phyloP scores from a whole-genome alignment of 2,113 vertebrate genomes.

The Ammodytes dubius region DNA sequence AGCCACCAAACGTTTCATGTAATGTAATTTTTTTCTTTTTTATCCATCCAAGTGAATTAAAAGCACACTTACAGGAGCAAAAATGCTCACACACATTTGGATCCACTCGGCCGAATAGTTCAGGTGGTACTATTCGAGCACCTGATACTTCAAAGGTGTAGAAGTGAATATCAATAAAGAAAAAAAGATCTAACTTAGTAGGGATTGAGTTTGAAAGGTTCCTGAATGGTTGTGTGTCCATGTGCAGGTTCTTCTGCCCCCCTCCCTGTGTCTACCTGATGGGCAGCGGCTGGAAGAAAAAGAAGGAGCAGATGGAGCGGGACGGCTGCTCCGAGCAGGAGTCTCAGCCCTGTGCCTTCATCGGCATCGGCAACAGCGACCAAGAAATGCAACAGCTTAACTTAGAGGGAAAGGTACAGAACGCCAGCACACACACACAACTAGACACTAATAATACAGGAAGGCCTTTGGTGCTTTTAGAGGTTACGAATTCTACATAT shows the following conservation, averaged over 20 bases:
- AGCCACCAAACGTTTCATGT: not conserved
- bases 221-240: not conserved
- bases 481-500: not conserved
- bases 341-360: conserved; percentile 98
- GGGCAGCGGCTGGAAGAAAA: conserved; percentile 99
- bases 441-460: not conserved
- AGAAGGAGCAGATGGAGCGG: conserved; percentile 99
- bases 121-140: not conserved
- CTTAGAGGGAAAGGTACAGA: conserved; percentile 97
- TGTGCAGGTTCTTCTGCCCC: conserved; percentile 96
- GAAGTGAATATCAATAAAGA: too few species aligned
- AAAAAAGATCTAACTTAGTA: not conserved
- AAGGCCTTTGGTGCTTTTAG: not conserved
- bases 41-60: not conserved
- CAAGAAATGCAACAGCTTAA: conserved; percentile 99
- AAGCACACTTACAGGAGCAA: not conserved
- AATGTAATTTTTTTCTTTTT: not conserved
- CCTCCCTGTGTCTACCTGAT: conserved; percentile 99
- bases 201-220: not conserved
- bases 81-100: not conserved
- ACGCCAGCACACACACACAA: not conserved
- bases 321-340: conserved; percentile 98
- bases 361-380: conserved; percentile 99
- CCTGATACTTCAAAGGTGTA: too few species aligned
- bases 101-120: not conserved